A percentile compares a stretch with the other conserved stretches of the same genome.
These are phyloP conservation scores for Drosophila nigritarsus DNA, from an alignment of 2,888 invertebrate species.

Conservation along the genomic window DNA sequence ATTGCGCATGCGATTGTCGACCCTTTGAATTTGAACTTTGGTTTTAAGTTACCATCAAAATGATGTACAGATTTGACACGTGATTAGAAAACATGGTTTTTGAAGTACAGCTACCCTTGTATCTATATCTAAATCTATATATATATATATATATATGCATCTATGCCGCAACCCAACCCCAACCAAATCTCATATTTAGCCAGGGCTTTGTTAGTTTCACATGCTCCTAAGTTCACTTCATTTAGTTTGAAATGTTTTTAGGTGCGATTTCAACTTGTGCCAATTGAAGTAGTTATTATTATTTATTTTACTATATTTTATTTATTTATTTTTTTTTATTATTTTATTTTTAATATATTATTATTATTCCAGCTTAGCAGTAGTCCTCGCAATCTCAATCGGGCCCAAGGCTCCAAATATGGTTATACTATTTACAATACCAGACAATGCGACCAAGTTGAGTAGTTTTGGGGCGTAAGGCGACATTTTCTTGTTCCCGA, in stretches of 20 bases:
- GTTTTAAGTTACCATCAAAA: conserved; percentile 83
- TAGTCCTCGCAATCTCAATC: conserved; percentile 4
- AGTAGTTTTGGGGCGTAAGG: conserved; percentile 75
- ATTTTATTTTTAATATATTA: neutral
- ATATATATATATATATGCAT: neutral
- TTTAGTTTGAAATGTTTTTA: neutral
- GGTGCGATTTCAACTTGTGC: neutral
- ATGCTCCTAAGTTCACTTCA: neutral
- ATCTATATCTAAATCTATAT: neutral
- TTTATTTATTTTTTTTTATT: too few species aligned
- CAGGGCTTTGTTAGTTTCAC: neutral
- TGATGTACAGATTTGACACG: conserved; percentile 80
- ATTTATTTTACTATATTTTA: neutral
- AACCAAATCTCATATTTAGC: neutral
- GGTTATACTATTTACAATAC: conserved; percentile 12
- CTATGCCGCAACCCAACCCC: neutral
- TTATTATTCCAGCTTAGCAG: conserved; percentile 1
- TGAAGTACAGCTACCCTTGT: conserved; percentile 12
- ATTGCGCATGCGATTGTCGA: conserved; percentile 31
- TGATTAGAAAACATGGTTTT: conserved; percentile 65
- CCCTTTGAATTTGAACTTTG: conserved; percentile 56
- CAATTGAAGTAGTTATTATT: neutral
- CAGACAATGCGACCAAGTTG: conserved; percentile 65
- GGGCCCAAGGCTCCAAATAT: conserved; percentile 23
- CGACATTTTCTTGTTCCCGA: conserved; percentile 72